Evolutionary conservation across 2,888 invertebrate species (phyloP).

Genomic region (Lasioglossum marginatum): DNA sequence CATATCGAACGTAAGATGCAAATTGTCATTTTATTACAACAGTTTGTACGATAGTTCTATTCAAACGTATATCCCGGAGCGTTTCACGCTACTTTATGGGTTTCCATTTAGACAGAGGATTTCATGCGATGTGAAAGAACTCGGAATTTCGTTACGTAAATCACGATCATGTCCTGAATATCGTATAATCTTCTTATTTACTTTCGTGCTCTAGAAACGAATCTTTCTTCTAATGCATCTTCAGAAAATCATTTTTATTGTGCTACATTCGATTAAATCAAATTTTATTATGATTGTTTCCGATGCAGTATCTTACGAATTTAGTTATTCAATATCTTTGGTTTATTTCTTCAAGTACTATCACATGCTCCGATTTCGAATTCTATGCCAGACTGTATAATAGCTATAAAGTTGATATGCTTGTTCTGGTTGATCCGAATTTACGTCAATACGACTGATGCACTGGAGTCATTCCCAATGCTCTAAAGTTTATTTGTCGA

Average conservation of each 20-base stretch:
- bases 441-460: neutral
- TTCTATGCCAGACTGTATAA: neutral
- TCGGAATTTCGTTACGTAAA: neutral
- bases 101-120: slow-evolving; percentile 5
- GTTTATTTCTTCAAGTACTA: neutral
- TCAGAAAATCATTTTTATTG: neutral
- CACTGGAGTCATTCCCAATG: neutral
- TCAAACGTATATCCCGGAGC: neutral
- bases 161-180: neutral
- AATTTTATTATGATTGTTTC: too few relatives aligned
- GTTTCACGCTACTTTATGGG: neutral
- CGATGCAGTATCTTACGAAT: too few relatives aligned
- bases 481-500: neutral
- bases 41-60: neutral
- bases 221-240: neutral
- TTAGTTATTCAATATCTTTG: neutral
- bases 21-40: slow-evolving; percentile 41
- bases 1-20: slow-evolving; percentile 23
- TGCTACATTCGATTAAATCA: too few relatives aligned
- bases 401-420: neutral
- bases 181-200: neutral
- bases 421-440: neutral
- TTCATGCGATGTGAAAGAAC: slow-evolving; percentile 1
- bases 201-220: neutral
- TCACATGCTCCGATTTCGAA: neutral